Base-by-base conservation (phyloP, 2,113 vertebrate species). In the Strix uralensis region DNA sequence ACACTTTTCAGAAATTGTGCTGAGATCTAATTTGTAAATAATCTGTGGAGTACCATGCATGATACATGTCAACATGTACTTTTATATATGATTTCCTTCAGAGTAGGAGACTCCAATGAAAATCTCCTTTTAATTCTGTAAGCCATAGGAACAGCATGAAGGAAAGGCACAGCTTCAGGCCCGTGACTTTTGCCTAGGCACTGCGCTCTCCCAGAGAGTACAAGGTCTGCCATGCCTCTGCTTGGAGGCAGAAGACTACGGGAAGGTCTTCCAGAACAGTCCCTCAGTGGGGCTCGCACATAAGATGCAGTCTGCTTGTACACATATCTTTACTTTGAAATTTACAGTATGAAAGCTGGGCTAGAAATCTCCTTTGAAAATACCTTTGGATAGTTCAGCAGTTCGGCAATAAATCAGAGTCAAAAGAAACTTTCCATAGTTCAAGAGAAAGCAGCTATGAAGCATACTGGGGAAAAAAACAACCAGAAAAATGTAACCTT, bases 21-120 rank as follows among this genome's bases (percentile, higher is more conserved):
- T 29, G 72, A 83, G 49, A 59, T n/a, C 57, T 25, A 11, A 44
- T 62, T 25, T 67, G 47, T 21, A 19, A 70, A 36, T 66, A n/a
- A 63, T 27, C 42, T 44, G 52, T 16, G 16, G 34, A 1, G 4
- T 36, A 44, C 14, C n/a, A 19, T 0, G 0, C 13, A 38, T 0
- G 4, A 7, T 2, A 23, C 27, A 18, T 1, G 10, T 8, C 9
- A 87, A 49, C 42, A 38, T 0, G 0, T 5, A 9, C 54, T 66
- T 88, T 66, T 26, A 54, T 3, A 19, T 5, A 13, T 7, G 0
- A 34, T 26, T 57, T 88, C 23, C 62, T 51, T 62, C 62, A n/a
- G 55, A 77, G 46, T 2, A 20, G 25, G 21, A 42, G 17, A 36
- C 46, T 17, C 10, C 69, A 30, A 25, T 15, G 42, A 51, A 88